Evolutionary conservation across 1,140 invertebrate genomes (phyloP), one percentile per base, ranked within the genome.

Genomic region (Drosophila neocordata): DNA sequence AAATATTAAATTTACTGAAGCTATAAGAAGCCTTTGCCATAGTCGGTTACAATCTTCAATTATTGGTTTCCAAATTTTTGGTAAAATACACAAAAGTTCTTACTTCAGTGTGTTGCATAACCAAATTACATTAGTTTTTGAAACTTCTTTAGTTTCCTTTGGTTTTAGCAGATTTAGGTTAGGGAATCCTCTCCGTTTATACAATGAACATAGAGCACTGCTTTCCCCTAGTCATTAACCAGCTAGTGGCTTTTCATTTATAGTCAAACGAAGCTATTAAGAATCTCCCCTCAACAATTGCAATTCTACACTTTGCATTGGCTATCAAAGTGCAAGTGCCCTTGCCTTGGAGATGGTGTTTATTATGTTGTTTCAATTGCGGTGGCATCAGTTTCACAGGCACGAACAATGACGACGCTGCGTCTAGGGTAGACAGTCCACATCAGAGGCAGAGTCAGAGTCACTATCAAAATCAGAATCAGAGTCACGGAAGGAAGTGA

Each of bases 351-450:
- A 11, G 41, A 48, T 67, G 58, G 51, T 55, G 44, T 69, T 81
- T 69, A 56, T 77, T 73, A 59, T 81, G 66, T 51, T 22, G 57
- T 41, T 74, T 57, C 34, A 52, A 69, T 18, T 44, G 41, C 4
- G 70, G 77, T 69, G 83, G 75, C 83, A 83, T 88, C 79, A 38
- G 83, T 79, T 87, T 88, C 83, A 68, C 72, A 88, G 78, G 82
- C 82, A 87, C 82, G 82, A 87, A 87, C 78, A 22, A 31, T 69
- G 77, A 87, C 83, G 82, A 87, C 82, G 73, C 67, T 60, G 44
- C 82, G 82, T 85, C 82, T 85, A 72, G 81, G 77, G 82, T 85
- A 69, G 69, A 20, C 4, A 6, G 41, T 20, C 41, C 41, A 20
- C 41, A 7, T 2, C 22, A 24, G n/a, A n/a, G n/a, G n/a, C n/a